Conservation (phyloP, 1,140 invertebrate genomes). For the Heterodera schachtii region DNA sequence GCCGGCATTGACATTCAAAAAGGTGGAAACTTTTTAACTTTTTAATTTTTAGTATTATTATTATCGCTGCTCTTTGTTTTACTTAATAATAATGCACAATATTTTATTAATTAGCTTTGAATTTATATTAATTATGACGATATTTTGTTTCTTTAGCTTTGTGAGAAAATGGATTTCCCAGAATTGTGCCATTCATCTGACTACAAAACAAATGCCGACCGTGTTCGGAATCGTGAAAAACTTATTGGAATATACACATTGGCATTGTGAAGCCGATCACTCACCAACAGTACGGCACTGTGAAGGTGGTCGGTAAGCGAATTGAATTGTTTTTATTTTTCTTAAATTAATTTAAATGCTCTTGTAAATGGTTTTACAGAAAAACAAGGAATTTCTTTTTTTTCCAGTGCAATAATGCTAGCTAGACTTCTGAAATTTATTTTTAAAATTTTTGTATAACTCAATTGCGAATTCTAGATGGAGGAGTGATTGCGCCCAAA, state of each 20-base stretch:
- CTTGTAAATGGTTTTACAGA: neutral
- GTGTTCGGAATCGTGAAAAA: conserved; percentile 78
- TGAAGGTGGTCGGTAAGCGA: conserved; percentile 75
- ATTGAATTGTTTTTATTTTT: no score
- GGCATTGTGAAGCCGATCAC: conserved; percentile 77
- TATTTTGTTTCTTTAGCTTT: conserved; percentile 70
- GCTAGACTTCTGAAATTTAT: no score
- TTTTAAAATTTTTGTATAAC: no score
- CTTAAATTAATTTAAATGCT: no score
- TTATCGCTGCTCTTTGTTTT: no score
- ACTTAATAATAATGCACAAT: no score
- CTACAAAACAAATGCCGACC: conserved; percentile 75
- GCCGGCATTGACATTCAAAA: conserved; percentile 71
- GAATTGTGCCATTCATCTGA: conserved; percentile 73
- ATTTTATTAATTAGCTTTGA: no score
- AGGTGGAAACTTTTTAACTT: no score
- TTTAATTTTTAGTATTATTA: no score
- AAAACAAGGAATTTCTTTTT: neutral
- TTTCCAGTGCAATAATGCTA: no score
- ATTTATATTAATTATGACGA: neutral
- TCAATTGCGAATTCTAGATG: no score
- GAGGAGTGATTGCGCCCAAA: no score
- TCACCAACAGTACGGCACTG: conserved; percentile 74
- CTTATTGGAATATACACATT: conserved; percentile 74
- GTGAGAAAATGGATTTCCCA: conserved; percentile 72